A percentile compares a stretch with the other conserved stretches of the same genome.
phyloP scores from a whole-genome alignment of 2,797 vertebrate genomes.

The Sebastes hubbsi region DNA sequence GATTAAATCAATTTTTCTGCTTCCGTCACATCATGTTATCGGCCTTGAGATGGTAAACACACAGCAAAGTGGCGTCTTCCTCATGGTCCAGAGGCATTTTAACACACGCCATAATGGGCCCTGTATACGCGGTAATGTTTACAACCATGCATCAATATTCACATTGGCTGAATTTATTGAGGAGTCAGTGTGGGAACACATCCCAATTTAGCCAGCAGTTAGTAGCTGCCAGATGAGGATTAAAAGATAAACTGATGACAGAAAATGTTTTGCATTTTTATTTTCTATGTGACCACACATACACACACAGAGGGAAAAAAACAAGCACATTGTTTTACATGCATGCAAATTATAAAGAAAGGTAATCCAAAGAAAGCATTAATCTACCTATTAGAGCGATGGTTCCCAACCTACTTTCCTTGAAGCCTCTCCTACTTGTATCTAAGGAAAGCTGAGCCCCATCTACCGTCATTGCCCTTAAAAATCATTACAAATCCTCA shows the following conservation, averaged over 20 bases:
- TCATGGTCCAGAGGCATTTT: constrained; percentile 59
- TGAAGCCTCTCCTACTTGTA: no score
- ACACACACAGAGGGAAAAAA: background rate
- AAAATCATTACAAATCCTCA: no score
- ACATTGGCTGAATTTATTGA: constrained; percentile 52
- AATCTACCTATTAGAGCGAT: background rate
- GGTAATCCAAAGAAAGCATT: background rate
- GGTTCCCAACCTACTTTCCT: no score
- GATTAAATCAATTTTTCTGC: constrained; percentile 80
- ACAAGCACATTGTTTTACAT: background rate
- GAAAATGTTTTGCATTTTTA: constrained; percentile 15
- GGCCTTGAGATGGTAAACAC: constrained; percentile 74
- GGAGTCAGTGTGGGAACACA: constrained; percentile 28
- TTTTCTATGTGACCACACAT: constrained; percentile 7
- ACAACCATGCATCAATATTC: constrained; percentile 62
- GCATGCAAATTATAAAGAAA: background rate
- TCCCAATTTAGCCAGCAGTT: constrained; percentile 48
- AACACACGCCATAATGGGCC: constrained; percentile 61
- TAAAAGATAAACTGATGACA: constrained; percentile 43
- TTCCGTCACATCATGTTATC: constrained; percentile 77
- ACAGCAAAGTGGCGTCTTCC: constrained; percentile 74
- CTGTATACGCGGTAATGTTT: constrained; percentile 57
- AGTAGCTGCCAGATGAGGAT: constrained; percentile 32
- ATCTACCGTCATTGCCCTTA: no score
- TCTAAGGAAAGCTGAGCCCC: no score